A percentile compares a stretch with the other conserved stretches of the same genome.
Evolutionary conservation across 2,797 vertebrate species (phyloP).

Genomic region (Aulostomus chinensis): DNA sequence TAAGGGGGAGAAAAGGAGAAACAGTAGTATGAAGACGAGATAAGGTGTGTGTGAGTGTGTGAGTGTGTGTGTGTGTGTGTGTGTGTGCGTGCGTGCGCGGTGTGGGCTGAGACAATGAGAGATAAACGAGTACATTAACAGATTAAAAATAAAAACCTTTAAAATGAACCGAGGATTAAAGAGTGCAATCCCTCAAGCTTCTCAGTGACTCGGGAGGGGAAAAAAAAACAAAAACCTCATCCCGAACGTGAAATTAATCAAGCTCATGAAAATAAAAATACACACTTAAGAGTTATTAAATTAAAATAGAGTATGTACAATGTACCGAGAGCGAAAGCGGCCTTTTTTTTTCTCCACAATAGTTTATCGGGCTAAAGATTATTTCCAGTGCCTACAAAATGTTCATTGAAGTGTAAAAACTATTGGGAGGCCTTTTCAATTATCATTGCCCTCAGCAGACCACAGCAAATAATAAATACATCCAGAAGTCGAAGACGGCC

Average conservation of each 20-base stretch:
- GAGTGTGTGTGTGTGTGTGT: too few species aligned
- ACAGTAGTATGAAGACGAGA: slow-evolving; percentile 18
- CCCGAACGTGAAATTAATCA: slow-evolving; percentile 55
- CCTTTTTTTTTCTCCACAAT: slow-evolving; percentile 29
- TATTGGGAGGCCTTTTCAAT: slow-evolving; percentile 18
- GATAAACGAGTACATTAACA: slow-evolving; percentile 55
- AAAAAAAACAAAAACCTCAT: slow-evolving; percentile 24
- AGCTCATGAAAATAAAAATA: slow-evolving; percentile 28
- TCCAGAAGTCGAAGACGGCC: not conserved
- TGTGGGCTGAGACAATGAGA: slow-evolving; percentile 44
- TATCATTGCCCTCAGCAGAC: slow-evolving; percentile 10
- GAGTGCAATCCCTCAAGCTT: slow-evolving; percentile 56
- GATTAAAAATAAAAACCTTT: slow-evolving; percentile 61
- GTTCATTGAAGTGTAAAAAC: slow-evolving; percentile 12
- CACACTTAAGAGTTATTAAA: slow-evolving; percentile 69
- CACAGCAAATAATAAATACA: slow-evolving; percentile 29
- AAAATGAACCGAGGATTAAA: slow-evolving; percentile 64
- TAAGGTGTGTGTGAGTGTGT: slow-evolving; percentile 11
- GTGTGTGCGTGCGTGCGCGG: too few species aligned
- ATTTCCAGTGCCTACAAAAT: slow-evolving; percentile 8
- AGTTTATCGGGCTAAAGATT: slow-evolving; percentile 12
- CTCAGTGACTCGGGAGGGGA: slow-evolving; percentile 31
- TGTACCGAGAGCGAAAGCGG: not conserved
- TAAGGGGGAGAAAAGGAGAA: slow-evolving; percentile 14
- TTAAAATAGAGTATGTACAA: slow-evolving; percentile 50